phyloP scores from a whole-genome alignment of 2,113 vertebrate species.

The Ginglymostoma cirratum region DNA sequence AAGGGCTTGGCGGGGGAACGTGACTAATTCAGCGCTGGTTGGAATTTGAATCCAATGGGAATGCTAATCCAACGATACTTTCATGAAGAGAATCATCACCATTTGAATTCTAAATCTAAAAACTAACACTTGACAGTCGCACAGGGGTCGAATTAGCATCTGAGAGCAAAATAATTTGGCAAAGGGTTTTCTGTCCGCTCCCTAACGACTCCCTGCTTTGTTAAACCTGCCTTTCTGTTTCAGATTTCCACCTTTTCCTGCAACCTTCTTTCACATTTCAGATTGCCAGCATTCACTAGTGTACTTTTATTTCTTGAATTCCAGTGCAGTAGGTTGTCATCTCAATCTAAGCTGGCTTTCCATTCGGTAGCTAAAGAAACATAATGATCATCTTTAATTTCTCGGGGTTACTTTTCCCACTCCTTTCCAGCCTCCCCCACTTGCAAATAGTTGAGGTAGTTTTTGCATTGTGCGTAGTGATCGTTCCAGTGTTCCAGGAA shows the following conservation, averaged over 20 bases:
- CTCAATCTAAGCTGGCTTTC: not conserved
- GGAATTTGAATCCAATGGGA: not conserved
- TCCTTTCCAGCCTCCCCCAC: not conserved
- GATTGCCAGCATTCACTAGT: not conserved
- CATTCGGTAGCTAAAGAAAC: not conserved
- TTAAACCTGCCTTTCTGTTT: not conserved
- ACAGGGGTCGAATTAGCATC: not conserved
- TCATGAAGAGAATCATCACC: too few relatives aligned
- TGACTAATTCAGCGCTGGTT: not conserved
- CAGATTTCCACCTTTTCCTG: not conserved
- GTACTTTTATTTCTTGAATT: not conserved
- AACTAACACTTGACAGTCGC: not conserved
- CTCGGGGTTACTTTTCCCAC: not conserved
- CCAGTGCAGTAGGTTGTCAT: not conserved
- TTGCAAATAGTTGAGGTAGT: not conserved
- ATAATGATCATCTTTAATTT: not conserved
- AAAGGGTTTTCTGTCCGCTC: not conserved
- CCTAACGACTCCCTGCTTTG: not conserved
- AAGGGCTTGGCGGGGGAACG: not conserved
- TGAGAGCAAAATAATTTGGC: not conserved
- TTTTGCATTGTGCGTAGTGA: not conserved
- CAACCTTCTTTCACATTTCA: not conserved
- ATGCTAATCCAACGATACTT: not conserved
- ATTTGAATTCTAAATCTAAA: not conserved
- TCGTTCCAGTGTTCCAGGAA: too few relatives aligned